Conservation (phyloP, 2,113 vertebrate species). For the Muntiacus reevesi region DNA sequence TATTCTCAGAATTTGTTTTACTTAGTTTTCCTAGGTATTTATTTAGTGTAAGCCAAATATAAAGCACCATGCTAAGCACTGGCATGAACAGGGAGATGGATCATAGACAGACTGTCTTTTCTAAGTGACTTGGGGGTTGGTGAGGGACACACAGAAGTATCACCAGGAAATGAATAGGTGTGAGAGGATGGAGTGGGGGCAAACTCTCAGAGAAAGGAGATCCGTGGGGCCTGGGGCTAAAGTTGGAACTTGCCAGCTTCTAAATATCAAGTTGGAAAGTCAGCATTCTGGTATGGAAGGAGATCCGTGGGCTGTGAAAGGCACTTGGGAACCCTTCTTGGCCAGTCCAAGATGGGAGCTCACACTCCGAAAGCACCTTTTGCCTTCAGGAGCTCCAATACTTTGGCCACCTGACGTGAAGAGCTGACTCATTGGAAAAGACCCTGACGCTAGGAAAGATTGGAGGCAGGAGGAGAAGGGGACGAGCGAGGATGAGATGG, state of each 20-base stretch:
- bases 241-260: not conserved
- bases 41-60: not conserved
- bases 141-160: not conserved
- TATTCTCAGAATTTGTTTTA: slow-evolving; percentile 26
- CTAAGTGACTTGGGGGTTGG: not conserved
- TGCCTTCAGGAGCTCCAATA: not conserved
- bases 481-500: not conserved
- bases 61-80: not conserved
- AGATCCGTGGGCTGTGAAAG: not conserved
- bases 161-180: not conserved
- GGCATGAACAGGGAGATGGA: not conserved
- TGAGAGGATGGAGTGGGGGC: not conserved
- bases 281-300: not conserved
- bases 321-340: not conserved
- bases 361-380: not conserved
- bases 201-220: not conserved
- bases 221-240: not conserved
- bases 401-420: not conserved
- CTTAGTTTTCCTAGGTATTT: slow-evolving; percentile 22
- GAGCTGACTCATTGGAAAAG: not conserved
- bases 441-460: not conserved
- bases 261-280: not conserved
- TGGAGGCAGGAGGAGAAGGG: not conserved
- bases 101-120: not conserved
- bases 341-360: too few species aligned